Percentiles rank a stretch among this genome's conserved stretches.
Evolutionary conservation across 2,113 vertebrate genomes (phyloP).

Genomic region (Irena cyanogastra): DNA sequence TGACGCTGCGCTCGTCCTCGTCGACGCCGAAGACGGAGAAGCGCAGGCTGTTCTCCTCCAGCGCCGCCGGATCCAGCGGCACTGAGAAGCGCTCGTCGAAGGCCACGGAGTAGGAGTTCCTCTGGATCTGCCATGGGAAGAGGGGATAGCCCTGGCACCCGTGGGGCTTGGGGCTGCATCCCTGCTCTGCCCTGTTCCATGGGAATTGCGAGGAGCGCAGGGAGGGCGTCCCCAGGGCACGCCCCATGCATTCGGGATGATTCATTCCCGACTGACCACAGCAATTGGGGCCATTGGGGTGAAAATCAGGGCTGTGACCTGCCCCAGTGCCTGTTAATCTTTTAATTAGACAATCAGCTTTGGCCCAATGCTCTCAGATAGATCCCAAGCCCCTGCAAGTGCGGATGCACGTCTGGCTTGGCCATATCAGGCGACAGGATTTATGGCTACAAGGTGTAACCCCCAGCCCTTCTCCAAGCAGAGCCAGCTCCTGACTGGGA

Average conservation of each 20-base stretch:
- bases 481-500: rapidly evolving
- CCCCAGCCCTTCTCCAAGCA: neutral
- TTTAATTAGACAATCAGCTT: neutral
- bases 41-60: slow-evolving; percentile 88
- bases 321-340: neutral
- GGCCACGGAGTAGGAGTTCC: slow-evolving; percentile 83
- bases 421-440: rapidly evolving
- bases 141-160: rapidly evolving
- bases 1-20: slow-evolving; percentile 84
- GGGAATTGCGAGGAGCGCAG: rapidly evolving
- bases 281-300: too few species aligned
- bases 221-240: neutral
- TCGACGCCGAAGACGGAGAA: slow-evolving; percentile 89
- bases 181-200: rapidly evolving
- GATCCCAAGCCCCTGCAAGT: rapidly evolving
- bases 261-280: too few species aligned
- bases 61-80: slow-evolving; percentile 75
- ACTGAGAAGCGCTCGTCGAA: slow-evolving; percentile 91
- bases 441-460: neutral
- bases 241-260: rapidly evolving
- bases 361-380: neutral
- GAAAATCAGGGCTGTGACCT: neutral
- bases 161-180: neutral
- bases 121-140: slow-evolving; percentile 79
- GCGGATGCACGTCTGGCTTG: rapidly evolving